phyloP scores from a whole-genome alignment of 2,113 vertebrate species.

The Centropus unirufus region DNA sequence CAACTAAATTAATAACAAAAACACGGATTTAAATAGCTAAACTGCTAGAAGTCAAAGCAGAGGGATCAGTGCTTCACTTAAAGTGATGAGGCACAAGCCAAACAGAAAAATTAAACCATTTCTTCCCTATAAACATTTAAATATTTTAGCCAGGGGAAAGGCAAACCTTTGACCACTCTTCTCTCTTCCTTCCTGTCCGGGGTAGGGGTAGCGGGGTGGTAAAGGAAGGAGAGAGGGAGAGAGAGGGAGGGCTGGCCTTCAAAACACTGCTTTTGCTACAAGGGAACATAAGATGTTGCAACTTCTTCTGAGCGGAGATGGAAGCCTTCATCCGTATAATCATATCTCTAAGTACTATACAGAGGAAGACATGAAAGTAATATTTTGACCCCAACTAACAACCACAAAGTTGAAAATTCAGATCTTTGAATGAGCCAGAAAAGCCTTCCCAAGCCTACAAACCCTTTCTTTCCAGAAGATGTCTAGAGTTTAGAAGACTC shows the following conservation, averaged over 20 bases:
- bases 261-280: not conserved
- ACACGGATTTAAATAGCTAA: not conserved
- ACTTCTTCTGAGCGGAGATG: not conserved
- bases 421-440: not conserved
- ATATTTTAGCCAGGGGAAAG: not conserved
- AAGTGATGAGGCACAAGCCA: not conserved
- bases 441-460: not conserved
- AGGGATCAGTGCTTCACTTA: not conserved
- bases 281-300: not conserved
- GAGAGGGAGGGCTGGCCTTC: not conserved
- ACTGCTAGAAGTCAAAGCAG: not conserved
- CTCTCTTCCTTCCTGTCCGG: fast-evolving
- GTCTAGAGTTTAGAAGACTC: not conserved
- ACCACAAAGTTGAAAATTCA: not conserved
- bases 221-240: not conserved
- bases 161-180: not conserved
- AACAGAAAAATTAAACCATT: not conserved
- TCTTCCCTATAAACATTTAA: not conserved
- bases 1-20: not conserved
- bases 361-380: not conserved
- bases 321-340: not conserved
- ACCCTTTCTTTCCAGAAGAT: not conserved
- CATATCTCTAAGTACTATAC: not conserved
- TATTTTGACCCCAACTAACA: not conserved
- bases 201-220: fast-evolving